Base-by-base conservation (phyloP, 2,113 vertebrate species). In the Asarcornis scutulata region DNA sequence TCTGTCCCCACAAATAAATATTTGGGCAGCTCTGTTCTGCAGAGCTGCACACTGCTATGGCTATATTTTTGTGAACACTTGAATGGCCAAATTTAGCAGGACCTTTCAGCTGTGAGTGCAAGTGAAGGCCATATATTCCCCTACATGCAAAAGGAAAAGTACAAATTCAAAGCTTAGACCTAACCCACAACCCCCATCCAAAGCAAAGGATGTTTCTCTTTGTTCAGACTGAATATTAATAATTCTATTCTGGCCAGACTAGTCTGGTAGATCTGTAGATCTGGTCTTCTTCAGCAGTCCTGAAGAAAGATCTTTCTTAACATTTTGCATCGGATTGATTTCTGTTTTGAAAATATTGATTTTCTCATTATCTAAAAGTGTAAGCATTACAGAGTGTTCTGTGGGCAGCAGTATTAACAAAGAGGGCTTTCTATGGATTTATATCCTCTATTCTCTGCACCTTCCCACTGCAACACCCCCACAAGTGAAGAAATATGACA, bases 321-420 rank as follows among this genome's bases (percentile, higher is more conserved):
- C 6, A 69, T 85, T 86, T 81, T 2, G 1, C 3, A n/a, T n/a
- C 48, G 14, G 32, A 83, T 86, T 36, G 34, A 67, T 63, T 90
- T 67, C 50, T 90, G 36, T 6, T 86, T 85, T 79, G 67, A 91
- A 96, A 93, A 68, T 64, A 89, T 2, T 59, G 27, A 73, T 94
- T 66, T 95, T 85, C 29, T 79, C 29, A 38, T 50, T 13, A 73
- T 53, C 52, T 60, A n/a, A 46, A 94, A 82, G 32, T 22, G 5
- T 52, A 67, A 71, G 25, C 20, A 78, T 46, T 84, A 72, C 36
- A 36, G 23, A 10, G 16, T 81, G n/a, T 75, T 81, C 46, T 9
- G 6, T 42, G 29, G 8, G 27, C 13, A 81, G 52, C 4, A 81
- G 60, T 91, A 62, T 13, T 34, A 77, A 88, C 15, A 66, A 71